phyloP scores from a whole-genome alignment of 2,113 vertebrate species.

The Sceloporus tristichus region DNA sequence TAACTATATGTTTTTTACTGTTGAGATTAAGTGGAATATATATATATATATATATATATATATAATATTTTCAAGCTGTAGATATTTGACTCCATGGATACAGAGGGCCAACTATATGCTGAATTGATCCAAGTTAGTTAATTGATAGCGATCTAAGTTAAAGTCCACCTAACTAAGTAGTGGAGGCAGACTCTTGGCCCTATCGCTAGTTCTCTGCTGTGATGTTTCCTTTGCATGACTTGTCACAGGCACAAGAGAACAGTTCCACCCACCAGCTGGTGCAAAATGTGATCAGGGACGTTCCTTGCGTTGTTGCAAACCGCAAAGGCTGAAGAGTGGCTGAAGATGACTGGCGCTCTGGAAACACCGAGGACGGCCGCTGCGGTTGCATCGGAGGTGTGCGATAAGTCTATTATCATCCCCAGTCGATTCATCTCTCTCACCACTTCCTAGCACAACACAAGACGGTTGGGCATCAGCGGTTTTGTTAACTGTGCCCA shows the following conservation, averaged over 20 bases:
- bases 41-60: too few relatives aligned
- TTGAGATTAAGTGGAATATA: too few relatives aligned
- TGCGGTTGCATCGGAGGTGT: slow-evolving; percentile 83
- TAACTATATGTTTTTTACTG: too few relatives aligned
- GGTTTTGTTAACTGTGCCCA: background rate
- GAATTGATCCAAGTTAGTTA: too few relatives aligned
- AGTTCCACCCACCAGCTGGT: slow-evolving; percentile 77
- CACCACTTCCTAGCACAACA: slow-evolving; percentile 83
- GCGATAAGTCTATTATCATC: slow-evolving; percentile 94
- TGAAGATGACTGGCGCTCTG: slow-evolving; percentile 91
- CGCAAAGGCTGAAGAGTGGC: slow-evolving; percentile 86
- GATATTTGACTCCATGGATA: too few relatives aligned
- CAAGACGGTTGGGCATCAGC: background rate
- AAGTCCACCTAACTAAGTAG: too few relatives aligned
- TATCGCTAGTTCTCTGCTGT: background rate
- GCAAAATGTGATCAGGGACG: slow-evolving; percentile 87
- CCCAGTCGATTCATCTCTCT: slow-evolving; percentile 94
- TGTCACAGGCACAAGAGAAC: too few relatives aligned
- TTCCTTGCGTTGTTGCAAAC: slow-evolving; percentile 85
- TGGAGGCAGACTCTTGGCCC: too few relatives aligned
- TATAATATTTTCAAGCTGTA: too few relatives aligned
- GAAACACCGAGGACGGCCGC: slow-evolving; percentile 78
- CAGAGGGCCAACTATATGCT: too few relatives aligned
- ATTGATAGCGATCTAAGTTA: too few relatives aligned
- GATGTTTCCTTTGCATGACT: background rate